phyloP scores from a whole-genome alignment of 2,113 vertebrate genomes.

The Rana temporaria region DNA sequence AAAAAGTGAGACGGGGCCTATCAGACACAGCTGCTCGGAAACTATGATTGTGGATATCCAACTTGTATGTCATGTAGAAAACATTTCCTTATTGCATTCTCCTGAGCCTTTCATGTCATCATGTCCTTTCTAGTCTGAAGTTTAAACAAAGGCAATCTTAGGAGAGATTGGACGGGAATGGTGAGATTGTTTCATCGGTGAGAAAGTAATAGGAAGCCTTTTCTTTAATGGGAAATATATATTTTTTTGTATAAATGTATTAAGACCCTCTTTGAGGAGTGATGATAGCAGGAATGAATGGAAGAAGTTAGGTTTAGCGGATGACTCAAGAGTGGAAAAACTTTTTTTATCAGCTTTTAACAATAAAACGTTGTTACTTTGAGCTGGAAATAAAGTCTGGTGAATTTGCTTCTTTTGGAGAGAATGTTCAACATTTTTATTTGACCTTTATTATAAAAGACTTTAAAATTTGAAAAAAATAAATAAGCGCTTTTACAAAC shows the following conservation, averaged over 20 bases:
- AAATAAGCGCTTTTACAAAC: too few species aligned
- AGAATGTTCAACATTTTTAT: neutral
- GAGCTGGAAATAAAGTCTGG: neutral
- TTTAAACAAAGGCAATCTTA: slow-evolving; percentile 14
- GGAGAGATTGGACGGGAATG: slow-evolving; percentile 50
- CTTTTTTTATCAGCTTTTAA: slow-evolving; percentile 28
- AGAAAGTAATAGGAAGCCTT: neutral
- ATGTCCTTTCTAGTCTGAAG: slow-evolving; percentile 42
- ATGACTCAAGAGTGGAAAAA: slow-evolving; percentile 23
- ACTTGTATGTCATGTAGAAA: slow-evolving; percentile 61
- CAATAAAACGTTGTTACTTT: neutral
- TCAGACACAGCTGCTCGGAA: slow-evolving; percentile 61
- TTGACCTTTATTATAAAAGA: too few species aligned
- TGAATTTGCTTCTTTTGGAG: neutral
- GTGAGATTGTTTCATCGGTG: slow-evolving; percentile 58
- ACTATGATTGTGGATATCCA: slow-evolving; percentile 57
- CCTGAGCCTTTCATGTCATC: slow-evolving; percentile 59
- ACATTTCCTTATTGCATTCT: slow-evolving; percentile 62
- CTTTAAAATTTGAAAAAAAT: too few species aligned
- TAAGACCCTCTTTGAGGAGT: slow-evolving; percentile 8
- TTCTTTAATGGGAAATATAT: slow-evolving; percentile 44
- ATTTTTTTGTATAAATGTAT: slow-evolving; percentile 43
- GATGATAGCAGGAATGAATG: neutral
- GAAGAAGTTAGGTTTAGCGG: neutral
- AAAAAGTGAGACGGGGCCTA: slow-evolving; percentile 54